Percentiles rank a stretch among this genome's conserved stretches.
phyloP scores from a whole-genome alignment of 2,797 vertebrate genomes.

The Clarias platycephalus region DNA sequence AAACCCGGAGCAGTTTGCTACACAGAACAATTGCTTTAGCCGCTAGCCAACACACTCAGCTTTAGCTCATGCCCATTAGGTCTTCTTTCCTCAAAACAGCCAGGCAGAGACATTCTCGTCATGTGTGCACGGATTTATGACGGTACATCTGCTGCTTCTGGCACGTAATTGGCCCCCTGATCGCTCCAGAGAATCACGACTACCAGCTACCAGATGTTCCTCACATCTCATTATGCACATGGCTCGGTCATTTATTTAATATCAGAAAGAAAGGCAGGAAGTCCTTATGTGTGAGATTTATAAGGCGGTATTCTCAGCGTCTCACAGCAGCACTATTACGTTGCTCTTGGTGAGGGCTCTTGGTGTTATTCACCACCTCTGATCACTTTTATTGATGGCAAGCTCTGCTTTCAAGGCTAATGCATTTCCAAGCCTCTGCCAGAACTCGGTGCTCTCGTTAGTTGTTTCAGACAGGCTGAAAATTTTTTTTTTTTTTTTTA shows the following conservation, averaged over 20 bases:
- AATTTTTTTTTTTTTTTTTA: too few species aligned
- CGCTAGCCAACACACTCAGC: background rate
- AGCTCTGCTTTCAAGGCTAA: conserved; percentile 1
- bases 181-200: conserved; percentile 9
- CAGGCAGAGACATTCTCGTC: conserved; percentile 12
- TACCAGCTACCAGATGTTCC: conserved; percentile 38
- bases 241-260: conserved; percentile 15
- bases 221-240: conserved; percentile 27
- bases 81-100: conserved; percentile 28
- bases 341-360: background rate
- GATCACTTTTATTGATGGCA: conserved; percentile 1
- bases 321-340: background rate
- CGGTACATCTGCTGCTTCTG: conserved; percentile 33
- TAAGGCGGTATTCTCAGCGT: background rate
- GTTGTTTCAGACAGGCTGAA: background rate
- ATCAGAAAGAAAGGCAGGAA: conserved; percentile 5
- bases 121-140: conserved; percentile 29
- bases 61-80: conserved; percentile 24
- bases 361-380: background rate
- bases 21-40: conserved; percentile 1
- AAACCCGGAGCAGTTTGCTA: background rate
- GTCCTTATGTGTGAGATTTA: background rate
- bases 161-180: conserved; percentile 32
- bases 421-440: conserved; percentile 5
- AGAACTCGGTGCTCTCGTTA: background rate